A percentile compares a stretch with the other conserved stretches of the same genome.
Evolutionary conservation across 2,888 invertebrate genomes (phyloP).

Genomic region (Steinernema carpocapsae): DNA sequence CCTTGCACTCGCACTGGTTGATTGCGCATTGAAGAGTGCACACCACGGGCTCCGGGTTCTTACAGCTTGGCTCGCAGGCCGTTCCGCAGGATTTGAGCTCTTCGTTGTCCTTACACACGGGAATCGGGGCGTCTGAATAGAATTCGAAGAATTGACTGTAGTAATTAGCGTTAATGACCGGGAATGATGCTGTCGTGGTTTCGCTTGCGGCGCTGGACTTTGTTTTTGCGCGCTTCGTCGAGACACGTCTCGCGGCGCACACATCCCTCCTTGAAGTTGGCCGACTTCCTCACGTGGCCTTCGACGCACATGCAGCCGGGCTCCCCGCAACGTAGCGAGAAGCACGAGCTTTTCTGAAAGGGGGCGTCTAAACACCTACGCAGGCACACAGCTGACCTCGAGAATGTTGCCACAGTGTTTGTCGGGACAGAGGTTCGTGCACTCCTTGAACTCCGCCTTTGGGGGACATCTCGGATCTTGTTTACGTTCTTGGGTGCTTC

Average conservation of each 20-base stretch:
- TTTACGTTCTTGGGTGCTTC: background rate
- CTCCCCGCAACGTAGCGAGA: constrained; percentile 54
- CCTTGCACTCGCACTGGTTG: constrained; percentile 25
- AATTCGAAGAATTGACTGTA: background rate
- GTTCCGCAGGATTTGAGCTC: constrained; percentile 13
- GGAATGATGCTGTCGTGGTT: background rate
- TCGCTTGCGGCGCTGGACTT: constrained; percentile 15
- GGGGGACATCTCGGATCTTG: constrained; percentile 37
- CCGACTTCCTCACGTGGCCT: constrained; percentile 45
- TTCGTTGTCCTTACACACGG: constrained; percentile 1
- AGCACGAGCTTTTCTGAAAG: constrained; percentile 48
- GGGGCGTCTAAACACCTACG: background rate
- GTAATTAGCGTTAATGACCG: background rate
- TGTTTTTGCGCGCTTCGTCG: constrained; percentile 2
- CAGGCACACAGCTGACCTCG: background rate
- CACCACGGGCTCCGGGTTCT: background rate
- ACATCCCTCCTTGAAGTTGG: constrained; percentile 45
- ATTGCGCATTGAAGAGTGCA: constrained; percentile 21
- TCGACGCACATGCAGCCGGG: constrained; percentile 52
- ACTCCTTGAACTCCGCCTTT: constrained; percentile 48
- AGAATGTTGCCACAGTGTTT: constrained; percentile 48
- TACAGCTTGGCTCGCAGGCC: constrained; percentile 27
- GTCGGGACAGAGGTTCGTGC: constrained; percentile 50
- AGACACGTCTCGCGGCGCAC: constrained; percentile 46
- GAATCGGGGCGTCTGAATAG: constrained; percentile 2